Evolutionary conservation across 2,113 vertebrate species (phyloP).

Genomic region (Sula dactylatra): DNA sequence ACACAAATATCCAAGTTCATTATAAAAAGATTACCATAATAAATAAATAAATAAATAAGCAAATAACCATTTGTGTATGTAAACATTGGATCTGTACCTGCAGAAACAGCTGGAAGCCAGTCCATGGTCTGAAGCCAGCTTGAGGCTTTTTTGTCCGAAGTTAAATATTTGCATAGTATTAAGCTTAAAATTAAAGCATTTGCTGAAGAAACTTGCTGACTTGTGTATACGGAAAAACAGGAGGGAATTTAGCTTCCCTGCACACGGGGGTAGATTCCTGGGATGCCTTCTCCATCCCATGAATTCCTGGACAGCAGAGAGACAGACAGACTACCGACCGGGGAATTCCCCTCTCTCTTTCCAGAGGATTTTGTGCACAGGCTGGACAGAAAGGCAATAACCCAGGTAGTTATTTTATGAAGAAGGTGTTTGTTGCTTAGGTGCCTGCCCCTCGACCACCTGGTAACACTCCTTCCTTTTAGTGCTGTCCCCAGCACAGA

Average conservation of each 20-base stretch:
- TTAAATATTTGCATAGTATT: constrained; percentile 60
- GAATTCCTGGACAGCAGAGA: constrained; percentile 59
- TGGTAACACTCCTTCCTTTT: constrained; percentile 49
- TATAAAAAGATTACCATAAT: background rate
- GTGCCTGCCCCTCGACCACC: constrained; percentile 1
- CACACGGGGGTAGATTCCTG: constrained; percentile 27
- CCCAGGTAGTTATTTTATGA: constrained; percentile 24
- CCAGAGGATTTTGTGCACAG: background rate
- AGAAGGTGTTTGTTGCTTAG: constrained; percentile 29
- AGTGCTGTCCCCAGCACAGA: background rate
- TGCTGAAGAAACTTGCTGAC: constrained; percentile 52
- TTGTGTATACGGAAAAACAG: constrained; percentile 25
- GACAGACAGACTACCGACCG: background rate
- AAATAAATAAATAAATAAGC: background rate
- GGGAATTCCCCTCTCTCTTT: constrained; percentile 46
- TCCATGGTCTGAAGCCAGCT: background rate
- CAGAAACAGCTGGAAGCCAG: constrained; percentile 25
- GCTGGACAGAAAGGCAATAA: constrained; percentile 11
- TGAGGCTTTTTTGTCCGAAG: constrained; percentile 28
- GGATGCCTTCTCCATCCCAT: constrained; percentile 47
- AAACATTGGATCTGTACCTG: constrained; percentile 42
- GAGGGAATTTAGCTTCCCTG: constrained; percentile 48
- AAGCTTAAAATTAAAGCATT: constrained; percentile 49
- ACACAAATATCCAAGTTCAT: background rate
- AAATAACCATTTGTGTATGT: background rate